Evolutionary conservation across 2,797 vertebrate genomes (phyloP), one percentile per base, ranked within the genome.

Genomic region (Passerculus sandwichensis): DNA sequence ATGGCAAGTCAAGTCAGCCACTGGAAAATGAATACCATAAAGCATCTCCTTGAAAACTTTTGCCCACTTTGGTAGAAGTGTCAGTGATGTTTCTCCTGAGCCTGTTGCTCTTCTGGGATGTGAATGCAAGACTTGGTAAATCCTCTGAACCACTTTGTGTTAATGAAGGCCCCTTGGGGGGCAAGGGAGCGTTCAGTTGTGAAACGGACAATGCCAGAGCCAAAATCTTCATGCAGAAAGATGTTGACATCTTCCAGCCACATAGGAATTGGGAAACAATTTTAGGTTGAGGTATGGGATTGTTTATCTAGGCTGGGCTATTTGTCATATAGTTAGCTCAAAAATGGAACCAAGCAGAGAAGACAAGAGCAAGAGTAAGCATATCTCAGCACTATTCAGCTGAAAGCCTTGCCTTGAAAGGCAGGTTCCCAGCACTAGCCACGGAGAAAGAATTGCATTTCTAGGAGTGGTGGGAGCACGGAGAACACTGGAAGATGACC

Each of bases 21-120:
- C 47, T 82, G 77, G 85, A 87, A 95, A 94, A 96, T 74, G 9
- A 85, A 53, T 30, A 44, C 71, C 53, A 50, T 86, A 61, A 95
- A 93, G 47, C 13, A 36, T 72, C 32, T 93, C 56, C 82, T 85
- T 91, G 71, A 91, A 91, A 79, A 90, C 26, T 36, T 88, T 36
- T 72, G 10, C 53, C 85, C 38, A 10, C 34, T 76, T 79, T 47
- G 29, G 45, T 65, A 61, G 47, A 87, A 69, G 5, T 25, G 53
- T 59, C 42, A 71, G 38, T 36, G 61, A 78, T 78, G 27, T 62
- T 75, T 83, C 53, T 78, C 54, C 25, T 20, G 51, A 70, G 29
- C 15, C 22, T 77, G 18, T 69, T 81, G 40, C 25, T 95, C 26
- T 45, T 90, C 47, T 89, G 44, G 50, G 44, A 88, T 59, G n/a